Conservation (phyloP, 2,797 vertebrate genomes). For the Gorsachius magnificus region DNA sequence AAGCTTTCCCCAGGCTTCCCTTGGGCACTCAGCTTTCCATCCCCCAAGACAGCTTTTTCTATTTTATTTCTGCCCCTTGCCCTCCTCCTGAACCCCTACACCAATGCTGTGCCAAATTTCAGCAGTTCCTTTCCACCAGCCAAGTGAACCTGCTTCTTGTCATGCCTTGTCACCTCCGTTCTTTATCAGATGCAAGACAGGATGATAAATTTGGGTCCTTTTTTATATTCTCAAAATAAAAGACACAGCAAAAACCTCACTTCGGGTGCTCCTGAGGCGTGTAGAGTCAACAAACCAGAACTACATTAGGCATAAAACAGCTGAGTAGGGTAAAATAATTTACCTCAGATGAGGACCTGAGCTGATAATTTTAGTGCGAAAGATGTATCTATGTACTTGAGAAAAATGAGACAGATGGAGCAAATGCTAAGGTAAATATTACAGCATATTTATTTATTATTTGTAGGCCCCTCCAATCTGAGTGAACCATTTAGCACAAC, state of each 20-base stretch:
- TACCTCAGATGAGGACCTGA: background rate
- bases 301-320: background rate
- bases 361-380: background rate
- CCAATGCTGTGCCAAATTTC: background rate
- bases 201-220: background rate
- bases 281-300: background rate
- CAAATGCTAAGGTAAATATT: conserved; percentile 39
- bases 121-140: background rate
- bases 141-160: background rate
- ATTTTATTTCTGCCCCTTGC: background rate
- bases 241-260: background rate
- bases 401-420: conserved; percentile 21
- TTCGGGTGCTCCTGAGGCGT: background rate
- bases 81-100: background rate
- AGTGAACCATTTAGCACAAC: conserved; percentile 37
- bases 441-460: background rate
- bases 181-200: background rate
- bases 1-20: background rate
- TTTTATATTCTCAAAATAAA: background rate
- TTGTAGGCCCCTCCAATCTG: background rate
- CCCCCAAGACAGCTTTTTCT: background rate
- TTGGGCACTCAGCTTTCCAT: background rate
- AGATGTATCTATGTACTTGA: background rate
- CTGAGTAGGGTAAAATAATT: background rate
- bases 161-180: background rate